Evolutionary conservation across 1,140 invertebrate species (phyloP), one percentile per base, ranked within the genome.

Genomic region (Bombus difficillimus): DNA sequence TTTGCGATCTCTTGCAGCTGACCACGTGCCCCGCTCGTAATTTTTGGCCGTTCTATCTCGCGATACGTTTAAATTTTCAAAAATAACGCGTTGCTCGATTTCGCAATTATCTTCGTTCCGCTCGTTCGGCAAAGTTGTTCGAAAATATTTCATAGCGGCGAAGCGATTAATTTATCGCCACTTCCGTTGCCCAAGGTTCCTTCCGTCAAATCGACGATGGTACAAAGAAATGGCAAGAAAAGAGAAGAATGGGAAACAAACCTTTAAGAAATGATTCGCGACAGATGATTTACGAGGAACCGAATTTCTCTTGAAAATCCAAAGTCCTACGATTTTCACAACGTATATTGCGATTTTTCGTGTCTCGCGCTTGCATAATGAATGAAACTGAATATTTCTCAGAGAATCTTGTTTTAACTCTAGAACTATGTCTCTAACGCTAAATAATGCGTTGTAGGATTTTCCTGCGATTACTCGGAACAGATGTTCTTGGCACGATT

Each of bases 11-110:
- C 59, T 53, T 62, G 85, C 41, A 41, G 66, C 53, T 57, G 18
- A 47, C n/a, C 85, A 80, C 64, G 80, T 84, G 76, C 32, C 47
- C 32, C 43, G 47, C 41, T 75, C 81, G 57, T 85, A 87, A 25
- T 41, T 87, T 77, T 73, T 77, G 64, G 41, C 5, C 37, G 62
- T 15, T 64, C 68, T 32, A 43, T 15, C 53, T 18, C 57, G 5
- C 13, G 25, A 9, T 57, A 57, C 34, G 66, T 9, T 53, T 43
- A 28, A 59, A 64, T 34, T 74, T 34, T 75, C 75, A 68, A 87
- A 88, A 87, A 88, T 88, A 88, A 88, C 32, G 39, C 59, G 59
- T 43, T 41, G 69, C 39, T 13, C 28, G n/a, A 12, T 25, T 62
- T 18, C 18, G 39, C 47, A 12, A 59, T 59, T 41, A 62, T 47